Evolutionary conservation across 2,888 invertebrate genomes (phyloP).

Genomic region (Drosophila borborema): DNA sequence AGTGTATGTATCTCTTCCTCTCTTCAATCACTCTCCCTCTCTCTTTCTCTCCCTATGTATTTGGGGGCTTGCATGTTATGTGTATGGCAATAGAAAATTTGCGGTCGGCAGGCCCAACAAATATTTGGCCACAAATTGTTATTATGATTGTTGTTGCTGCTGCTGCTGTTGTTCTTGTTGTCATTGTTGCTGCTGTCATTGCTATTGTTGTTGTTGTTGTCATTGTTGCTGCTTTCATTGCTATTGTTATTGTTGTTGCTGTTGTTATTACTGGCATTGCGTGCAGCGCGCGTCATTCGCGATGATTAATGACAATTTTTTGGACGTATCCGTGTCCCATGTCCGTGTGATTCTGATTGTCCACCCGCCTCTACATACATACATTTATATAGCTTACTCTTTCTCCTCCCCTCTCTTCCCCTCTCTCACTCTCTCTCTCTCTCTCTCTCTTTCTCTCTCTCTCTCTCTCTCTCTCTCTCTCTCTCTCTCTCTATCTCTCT

Average conservation of each 20-base stretch:
- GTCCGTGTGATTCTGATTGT: constrained; percentile 43
- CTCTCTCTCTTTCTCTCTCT: too few relatives aligned
- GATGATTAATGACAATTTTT: constrained; percentile 76
- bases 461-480: background rate
- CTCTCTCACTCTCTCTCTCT: background rate
- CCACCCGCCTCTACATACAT: constrained; percentile 13
- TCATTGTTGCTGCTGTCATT: constrained; percentile 5
- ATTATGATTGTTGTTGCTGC: constrained; percentile 59
- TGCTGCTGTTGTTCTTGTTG: constrained; percentile 34
- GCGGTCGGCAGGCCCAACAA: constrained; percentile 58
- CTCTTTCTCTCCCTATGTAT: background rate
- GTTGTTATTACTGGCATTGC: constrained; percentile 45
- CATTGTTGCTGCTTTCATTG: constrained; percentile 11
- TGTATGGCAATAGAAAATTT: constrained; percentile 53
- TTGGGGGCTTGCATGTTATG: constrained; percentile 14
- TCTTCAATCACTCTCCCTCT: background rate
- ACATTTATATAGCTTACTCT: background rate
- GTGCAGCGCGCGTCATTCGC: constrained; percentile 60
- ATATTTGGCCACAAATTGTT: constrained; percentile 77
- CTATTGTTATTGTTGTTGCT: constrained; percentile 18
- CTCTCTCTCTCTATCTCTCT: background rate
- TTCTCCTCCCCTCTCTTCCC: background rate
- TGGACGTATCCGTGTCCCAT: constrained; percentile 54
- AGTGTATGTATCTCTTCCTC: background rate
- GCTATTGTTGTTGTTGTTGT: constrained; percentile 6